Percentiles rank a stretch among this genome's conserved stretches.
Conservation (phyloP, 2,797 vertebrate species). For the Pelodytes ibericus region DNA sequence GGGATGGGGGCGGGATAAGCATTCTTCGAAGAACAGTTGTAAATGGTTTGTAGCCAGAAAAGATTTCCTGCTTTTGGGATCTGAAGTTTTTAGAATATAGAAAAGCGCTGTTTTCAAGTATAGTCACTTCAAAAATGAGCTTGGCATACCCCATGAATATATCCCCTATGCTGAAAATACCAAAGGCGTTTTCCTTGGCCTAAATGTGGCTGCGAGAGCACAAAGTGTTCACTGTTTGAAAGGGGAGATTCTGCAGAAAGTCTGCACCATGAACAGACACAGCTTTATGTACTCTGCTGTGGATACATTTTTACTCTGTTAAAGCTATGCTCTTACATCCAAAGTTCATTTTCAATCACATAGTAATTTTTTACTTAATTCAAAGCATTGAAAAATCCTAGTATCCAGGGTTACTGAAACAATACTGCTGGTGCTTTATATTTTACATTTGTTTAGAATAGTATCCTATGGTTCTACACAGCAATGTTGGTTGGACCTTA, state of each 20-base stretch:
- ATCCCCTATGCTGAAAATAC: constrained; percentile 56
- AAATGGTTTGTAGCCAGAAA: constrained; percentile 43
- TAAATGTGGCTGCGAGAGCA: constrained; percentile 40
- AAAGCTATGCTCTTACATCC: too few species aligned
- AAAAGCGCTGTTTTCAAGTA: constrained; percentile 52
- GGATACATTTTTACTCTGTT: too few species aligned
- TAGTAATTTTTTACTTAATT: too few species aligned
- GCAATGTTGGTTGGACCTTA: too few species aligned
- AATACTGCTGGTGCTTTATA: too few species aligned
- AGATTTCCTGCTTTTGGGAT: constrained; percentile 50
- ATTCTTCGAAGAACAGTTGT: constrained; percentile 52
- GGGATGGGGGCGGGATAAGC: constrained; percentile 27
- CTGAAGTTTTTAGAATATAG: constrained; percentile 49
- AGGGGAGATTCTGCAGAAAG: constrained; percentile 51
- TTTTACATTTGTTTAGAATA: too few species aligned
- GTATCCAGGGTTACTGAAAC: too few species aligned
- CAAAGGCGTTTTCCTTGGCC: constrained; percentile 55
- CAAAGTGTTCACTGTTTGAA: constrained; percentile 54
- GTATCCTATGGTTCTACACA: too few species aligned
- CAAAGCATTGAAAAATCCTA: too few species aligned
- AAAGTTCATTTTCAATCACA: too few species aligned
- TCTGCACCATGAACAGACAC: constrained; percentile 44
- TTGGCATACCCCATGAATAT: constrained; percentile 54
- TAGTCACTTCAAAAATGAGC: constrained; percentile 54
- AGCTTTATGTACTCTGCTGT: constrained; percentile 34